A percentile compares a stretch with the other conserved stretches of the same genome.
Conservation (phyloP, 2,113 vertebrate genomes). For the Globicephala melas region DNA sequence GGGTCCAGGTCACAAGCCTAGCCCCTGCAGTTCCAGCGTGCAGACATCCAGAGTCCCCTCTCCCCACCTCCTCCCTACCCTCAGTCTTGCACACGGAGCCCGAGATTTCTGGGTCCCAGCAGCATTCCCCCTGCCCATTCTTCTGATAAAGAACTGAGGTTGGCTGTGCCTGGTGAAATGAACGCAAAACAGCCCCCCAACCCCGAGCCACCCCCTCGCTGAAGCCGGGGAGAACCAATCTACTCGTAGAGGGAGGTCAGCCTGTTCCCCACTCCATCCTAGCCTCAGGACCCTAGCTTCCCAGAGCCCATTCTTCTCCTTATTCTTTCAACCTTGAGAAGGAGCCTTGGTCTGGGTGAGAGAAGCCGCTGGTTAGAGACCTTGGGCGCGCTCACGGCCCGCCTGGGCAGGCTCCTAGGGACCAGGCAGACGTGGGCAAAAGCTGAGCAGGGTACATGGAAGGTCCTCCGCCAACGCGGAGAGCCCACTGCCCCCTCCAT, state of each 20-base stretch:
- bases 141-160: neutral
- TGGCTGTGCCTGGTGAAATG: neutral
- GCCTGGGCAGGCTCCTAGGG: neutral
- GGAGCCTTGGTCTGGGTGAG: neutral
- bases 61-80: neutral
- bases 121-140: neutral
- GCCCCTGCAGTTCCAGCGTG: neutral
- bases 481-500: neutral
- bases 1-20: neutral
- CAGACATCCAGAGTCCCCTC: neutral
- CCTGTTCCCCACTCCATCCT: neutral
- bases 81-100: neutral
- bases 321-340: constrained; percentile 10
- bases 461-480: neutral
- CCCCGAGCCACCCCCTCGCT: neutral
- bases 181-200: neutral
- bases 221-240: neutral
- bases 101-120: neutral
- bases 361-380: neutral
- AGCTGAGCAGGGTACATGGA: neutral
- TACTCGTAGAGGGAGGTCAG: too few species aligned
- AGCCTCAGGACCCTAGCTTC: neutral
- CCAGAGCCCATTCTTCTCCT: neutral
- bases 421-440: neutral
- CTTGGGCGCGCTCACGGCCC: neutral